Evolutionary conservation across 1,140 invertebrate genomes (phyloP).

Genomic region (Pemphigus obesinymphae): DNA sequence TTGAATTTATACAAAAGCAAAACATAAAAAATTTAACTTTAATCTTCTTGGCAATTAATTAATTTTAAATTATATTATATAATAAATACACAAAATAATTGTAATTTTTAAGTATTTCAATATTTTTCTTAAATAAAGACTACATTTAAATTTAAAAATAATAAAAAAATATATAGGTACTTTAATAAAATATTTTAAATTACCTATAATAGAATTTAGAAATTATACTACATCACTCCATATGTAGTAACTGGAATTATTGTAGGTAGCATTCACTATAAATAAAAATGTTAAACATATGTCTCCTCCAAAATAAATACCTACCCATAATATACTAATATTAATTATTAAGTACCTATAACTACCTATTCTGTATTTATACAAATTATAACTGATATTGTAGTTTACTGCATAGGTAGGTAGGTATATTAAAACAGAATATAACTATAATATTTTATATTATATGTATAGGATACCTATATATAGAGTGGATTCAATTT

Average conservation of each 20-base stretch:
- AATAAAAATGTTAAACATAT: conserved; percentile 35
- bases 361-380: not conserved
- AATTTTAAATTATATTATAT: not conserved
- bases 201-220: not conserved
- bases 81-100: not conserved
- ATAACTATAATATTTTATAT: too few species aligned
- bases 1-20: conserved; percentile 26
- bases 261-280: conserved; percentile 9
- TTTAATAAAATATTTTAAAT: not conserved
- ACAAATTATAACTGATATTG: not conserved
- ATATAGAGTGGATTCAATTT: too few species aligned
- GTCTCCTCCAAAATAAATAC: not conserved
- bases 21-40: not conserved
- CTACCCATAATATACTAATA: not conserved
- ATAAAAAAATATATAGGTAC: not conserved
- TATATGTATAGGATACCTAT: too few species aligned
- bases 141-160: not conserved
- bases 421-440: too few species aligned
- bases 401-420: too few species aligned
- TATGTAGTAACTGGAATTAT: conserved; percentile 27
- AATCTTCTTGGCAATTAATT: not conserved
- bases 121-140: not conserved
- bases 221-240: not conserved
- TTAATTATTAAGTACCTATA: not conserved
- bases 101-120: not conserved